phyloP scores from a whole-genome alignment of 1,140 invertebrate species.

The Coenobita brevimanus region DNA sequence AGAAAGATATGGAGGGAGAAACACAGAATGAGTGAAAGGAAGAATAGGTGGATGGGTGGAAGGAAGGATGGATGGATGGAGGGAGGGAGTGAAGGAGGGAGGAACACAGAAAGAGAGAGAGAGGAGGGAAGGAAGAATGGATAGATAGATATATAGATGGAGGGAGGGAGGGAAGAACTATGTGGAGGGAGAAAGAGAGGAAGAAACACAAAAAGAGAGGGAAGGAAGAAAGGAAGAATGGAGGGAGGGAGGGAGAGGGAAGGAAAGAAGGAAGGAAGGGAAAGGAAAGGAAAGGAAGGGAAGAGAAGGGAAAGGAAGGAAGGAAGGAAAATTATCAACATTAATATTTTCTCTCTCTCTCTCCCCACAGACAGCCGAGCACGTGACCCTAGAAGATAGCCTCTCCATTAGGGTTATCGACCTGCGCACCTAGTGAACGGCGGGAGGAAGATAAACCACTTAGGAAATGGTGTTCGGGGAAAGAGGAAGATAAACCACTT shows the following conservation, averaged over 20 bases:
- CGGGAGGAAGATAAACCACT: no score
- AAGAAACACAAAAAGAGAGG: no score
- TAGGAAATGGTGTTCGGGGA: no score
- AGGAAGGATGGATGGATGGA: neutral
- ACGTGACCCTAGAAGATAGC: constrained; percentile 33
- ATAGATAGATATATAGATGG: no score
- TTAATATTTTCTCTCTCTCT: neutral
- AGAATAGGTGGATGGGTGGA: neutral
- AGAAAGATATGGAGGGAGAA: no score
- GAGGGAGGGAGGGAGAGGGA: neutral
- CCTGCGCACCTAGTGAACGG: constrained; percentile 11
- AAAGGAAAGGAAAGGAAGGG: neutral
- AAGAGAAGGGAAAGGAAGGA: neutral
- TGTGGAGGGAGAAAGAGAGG: no score
- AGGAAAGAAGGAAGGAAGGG: constrained; percentile 1
- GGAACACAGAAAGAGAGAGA: no score
- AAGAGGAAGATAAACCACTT: no score
- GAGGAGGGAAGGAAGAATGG: no score
- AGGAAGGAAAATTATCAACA: neutral
- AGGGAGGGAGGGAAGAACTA: no score
- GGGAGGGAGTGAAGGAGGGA: neutral
- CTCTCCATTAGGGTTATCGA: constrained; percentile 43
- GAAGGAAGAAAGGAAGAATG: no score
- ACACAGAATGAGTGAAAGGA: neutral
- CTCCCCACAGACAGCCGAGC: constrained; percentile 22